A percentile compares a stretch with the other conserved stretches of the same genome.
phyloP scores from a whole-genome alignment of 2,113 vertebrate genomes.

The Regulus satrapa region DNA sequence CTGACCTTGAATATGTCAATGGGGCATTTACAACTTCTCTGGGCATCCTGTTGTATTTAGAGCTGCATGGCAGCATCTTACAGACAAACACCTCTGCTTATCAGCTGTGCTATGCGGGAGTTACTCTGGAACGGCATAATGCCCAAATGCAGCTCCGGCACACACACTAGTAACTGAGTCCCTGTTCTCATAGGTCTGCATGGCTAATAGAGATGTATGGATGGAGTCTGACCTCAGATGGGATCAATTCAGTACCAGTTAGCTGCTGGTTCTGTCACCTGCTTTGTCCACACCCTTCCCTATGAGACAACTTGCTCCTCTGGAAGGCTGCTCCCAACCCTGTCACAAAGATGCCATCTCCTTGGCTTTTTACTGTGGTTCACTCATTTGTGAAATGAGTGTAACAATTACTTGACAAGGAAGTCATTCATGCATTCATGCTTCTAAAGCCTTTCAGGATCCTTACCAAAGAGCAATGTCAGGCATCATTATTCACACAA shows the following conservation, averaged over 20 bases:
- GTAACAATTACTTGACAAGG: not conserved
- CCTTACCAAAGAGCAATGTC: not conserved
- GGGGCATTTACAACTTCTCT: not conserved
- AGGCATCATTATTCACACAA: not conserved
- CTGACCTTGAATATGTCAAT: not conserved
- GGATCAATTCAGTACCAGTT: not conserved
- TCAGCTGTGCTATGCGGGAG: not conserved
- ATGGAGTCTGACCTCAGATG: not conserved
- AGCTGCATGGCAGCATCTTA: not conserved
- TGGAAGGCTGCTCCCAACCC: not conserved
- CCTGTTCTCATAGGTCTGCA: not conserved
- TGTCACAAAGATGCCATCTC: not conserved
- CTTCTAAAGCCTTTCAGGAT: not conserved
- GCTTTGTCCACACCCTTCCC: not conserved
- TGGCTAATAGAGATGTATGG: not conserved
- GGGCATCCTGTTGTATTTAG: not conserved
- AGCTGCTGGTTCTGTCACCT: not conserved
- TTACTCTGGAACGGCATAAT: not conserved
- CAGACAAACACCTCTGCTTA: not conserved
- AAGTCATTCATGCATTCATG: not conserved
- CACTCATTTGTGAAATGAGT: not conserved
- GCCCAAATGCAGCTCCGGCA: not conserved
- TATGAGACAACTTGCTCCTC: not conserved
- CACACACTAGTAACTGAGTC: not conserved
- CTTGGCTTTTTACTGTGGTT: not conserved